Evolutionary conservation across 2,113 vertebrate species (phyloP).

Genomic region (Xerus inauris): DNA sequence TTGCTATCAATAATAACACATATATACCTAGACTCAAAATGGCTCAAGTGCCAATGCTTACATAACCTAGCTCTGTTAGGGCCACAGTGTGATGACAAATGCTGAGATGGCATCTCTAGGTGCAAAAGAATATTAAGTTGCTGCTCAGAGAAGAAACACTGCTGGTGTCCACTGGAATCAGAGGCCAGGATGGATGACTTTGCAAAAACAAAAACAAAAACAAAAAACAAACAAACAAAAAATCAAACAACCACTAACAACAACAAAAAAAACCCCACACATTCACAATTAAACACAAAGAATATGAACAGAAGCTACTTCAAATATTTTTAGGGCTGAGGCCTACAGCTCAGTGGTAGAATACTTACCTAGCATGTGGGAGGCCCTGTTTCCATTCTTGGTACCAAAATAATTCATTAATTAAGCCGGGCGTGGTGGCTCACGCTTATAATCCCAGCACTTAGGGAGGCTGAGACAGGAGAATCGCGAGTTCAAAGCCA

Average conservation of each 20-base stretch:
- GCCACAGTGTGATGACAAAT: slow-evolving; percentile 95
- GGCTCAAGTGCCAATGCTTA: slow-evolving; percentile 94
- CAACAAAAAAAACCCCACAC: too few relatives aligned
- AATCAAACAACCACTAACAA: too few relatives aligned
- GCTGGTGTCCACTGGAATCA: slow-evolving; percentile 94
- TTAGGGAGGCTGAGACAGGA: too few relatives aligned
- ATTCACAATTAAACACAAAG: slow-evolving; percentile 91
- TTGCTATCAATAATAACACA: slow-evolving; percentile 95
- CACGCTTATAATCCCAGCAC: too few relatives aligned
- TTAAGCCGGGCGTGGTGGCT: too few relatives aligned
- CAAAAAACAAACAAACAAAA: too few relatives aligned
- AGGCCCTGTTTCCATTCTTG: too few relatives aligned
- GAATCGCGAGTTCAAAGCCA: too few relatives aligned
- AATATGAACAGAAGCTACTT: slow-evolving; percentile 95
- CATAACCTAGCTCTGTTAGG: slow-evolving; percentile 93
- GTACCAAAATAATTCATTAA: too few relatives aligned
- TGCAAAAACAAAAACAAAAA: slow-evolving; percentile 88
- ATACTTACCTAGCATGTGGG: too few relatives aligned
- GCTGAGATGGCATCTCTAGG: slow-evolving; percentile 95
- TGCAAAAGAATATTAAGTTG: slow-evolving; percentile 96
- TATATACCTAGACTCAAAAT: slow-evolving; percentile 94
- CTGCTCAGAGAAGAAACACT: slow-evolving; percentile 96
- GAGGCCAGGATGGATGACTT: slow-evolving; percentile 96
- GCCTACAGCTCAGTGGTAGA: too few relatives aligned
- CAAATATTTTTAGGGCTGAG: slow-evolving; percentile 87